Evolutionary conservation across 2,797 vertebrate species (phyloP).

Genomic region (Neosalanx taihuensis): DNA sequence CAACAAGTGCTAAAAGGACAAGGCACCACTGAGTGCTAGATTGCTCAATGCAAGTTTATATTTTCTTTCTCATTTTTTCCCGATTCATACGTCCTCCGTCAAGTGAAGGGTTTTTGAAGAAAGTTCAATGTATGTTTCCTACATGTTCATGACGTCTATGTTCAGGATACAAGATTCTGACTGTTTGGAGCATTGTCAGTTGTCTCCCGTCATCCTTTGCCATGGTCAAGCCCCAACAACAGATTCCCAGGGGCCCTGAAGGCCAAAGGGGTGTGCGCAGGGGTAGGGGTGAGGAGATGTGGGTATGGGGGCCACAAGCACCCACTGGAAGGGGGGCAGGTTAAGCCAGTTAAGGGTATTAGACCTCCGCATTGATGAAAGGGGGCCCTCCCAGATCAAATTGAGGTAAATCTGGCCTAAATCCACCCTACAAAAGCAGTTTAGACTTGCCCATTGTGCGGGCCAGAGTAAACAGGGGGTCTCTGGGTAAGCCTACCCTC

Average conservation of each 20-base stretch:
- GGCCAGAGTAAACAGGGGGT: conserved; percentile 81
- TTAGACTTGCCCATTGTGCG: conserved; percentile 78
- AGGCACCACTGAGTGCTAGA: neutral
- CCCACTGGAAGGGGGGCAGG: conserved; percentile 73
- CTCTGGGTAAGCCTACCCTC: conserved; percentile 71
- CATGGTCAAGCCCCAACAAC: conserved; percentile 52
- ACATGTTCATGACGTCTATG: neutral
- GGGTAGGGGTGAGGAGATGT: conserved; percentile 44
- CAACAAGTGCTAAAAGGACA: conserved; percentile 40
- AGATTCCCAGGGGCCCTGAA: conserved; percentile 59
- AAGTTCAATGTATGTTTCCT: neutral
- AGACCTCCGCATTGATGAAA: conserved; percentile 89
- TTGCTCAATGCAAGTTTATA: neutral
- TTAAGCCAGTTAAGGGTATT: conserved; percentile 85
- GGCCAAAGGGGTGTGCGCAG: neutral
- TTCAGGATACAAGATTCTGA: no score
- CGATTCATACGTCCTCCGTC: neutral
- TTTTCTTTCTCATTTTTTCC: neutral
- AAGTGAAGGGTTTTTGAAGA: neutral
- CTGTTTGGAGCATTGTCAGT: conserved; percentile 14
- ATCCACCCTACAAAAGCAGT: conserved; percentile 82
- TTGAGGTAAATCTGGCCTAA: conserved; percentile 83
- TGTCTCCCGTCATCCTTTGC: conserved; percentile 59
- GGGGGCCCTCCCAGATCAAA: conserved; percentile 80
- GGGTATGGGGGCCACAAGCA: conserved; percentile 64